phyloP scores from a whole-genome alignment of 2,113 vertebrate genomes.

The Fregata magnificens region DNA sequence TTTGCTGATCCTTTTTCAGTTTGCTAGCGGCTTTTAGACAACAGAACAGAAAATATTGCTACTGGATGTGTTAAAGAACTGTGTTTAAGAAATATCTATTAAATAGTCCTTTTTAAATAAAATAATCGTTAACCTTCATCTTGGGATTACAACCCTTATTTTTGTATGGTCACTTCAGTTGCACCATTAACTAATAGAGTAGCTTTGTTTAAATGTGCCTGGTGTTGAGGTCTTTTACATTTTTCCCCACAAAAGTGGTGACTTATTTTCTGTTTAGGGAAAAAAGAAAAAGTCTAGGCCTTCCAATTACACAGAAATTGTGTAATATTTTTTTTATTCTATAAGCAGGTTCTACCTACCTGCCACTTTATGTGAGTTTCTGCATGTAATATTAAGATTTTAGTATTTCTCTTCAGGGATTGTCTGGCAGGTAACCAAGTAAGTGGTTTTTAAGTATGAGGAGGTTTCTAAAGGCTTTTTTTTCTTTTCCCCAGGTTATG shows the following conservation, averaged over 20 bases:
- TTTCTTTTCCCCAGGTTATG: background rate
- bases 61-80: background rate
- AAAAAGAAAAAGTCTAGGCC: background rate
- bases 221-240: background rate
- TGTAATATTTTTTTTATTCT: background rate
- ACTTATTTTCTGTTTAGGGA: background rate
- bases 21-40: background rate
- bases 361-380: background rate
- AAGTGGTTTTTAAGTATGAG: background rate
- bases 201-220: background rate
- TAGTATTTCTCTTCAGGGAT: background rate
- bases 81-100: background rate
- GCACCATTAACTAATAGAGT: background rate
- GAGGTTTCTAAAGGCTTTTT: background rate
- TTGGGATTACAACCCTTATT: background rate
- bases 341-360: background rate
- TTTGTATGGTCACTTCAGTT: background rate
- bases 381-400: background rate
- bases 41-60: background rate
- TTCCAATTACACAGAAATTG: background rate
- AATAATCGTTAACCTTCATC: background rate
- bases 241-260: background rate
- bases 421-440: background rate
- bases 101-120: background rate
- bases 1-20: background rate